Evolutionary conservation across 1,140 invertebrate species (phyloP).

Genomic region (Leptoteleia sp.): DNA sequence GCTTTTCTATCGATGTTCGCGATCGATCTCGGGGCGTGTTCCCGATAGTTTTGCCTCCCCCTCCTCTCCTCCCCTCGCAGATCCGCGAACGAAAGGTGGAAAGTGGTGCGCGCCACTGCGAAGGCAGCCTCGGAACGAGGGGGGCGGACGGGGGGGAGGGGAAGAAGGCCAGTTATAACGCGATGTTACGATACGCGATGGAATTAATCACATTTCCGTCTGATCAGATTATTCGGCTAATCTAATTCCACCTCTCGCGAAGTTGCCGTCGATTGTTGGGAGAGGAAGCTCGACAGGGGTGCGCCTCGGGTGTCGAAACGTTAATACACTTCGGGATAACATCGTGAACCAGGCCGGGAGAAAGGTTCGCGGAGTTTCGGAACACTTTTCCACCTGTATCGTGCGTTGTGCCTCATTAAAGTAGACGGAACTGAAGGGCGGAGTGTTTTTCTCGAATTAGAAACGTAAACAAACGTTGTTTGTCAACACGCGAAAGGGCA

Average conservation of each 20-base stretch:
- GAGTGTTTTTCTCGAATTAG: too few relatives aligned
- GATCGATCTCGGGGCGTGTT: constrained; percentile 67
- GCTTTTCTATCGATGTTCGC: constrained; percentile 58
- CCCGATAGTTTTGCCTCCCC: constrained; percentile 61
- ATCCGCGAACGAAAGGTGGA: constrained; percentile 48
- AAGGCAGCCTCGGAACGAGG: constrained; percentile 7
- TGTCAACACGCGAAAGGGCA: too few relatives aligned
- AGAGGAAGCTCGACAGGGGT: constrained; percentile 53
- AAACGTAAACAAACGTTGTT: too few relatives aligned
- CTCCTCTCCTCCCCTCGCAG: background rate
- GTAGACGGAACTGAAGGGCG: too few relatives aligned
- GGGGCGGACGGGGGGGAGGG: constrained; percentile 10
- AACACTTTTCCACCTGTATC: background rate
- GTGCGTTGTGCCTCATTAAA: too few relatives aligned
- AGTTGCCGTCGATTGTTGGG: constrained; percentile 29
- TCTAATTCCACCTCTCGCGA: constrained; percentile 65
- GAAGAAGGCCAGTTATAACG: constrained; percentile 52
- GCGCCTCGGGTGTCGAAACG: constrained; percentile 62
- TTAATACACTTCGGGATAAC: constrained; percentile 56
- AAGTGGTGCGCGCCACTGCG: constrained; percentile 38
- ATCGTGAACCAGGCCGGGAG: constrained; percentile 30
- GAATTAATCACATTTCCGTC: constrained; percentile 65
- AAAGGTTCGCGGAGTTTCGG: constrained; percentile 7
- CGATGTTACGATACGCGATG: constrained; percentile 65
- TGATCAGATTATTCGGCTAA: constrained; percentile 70